phyloP scores from a whole-genome alignment of 1,140 invertebrate genomes.

The Lanistes nyassanus region DNA sequence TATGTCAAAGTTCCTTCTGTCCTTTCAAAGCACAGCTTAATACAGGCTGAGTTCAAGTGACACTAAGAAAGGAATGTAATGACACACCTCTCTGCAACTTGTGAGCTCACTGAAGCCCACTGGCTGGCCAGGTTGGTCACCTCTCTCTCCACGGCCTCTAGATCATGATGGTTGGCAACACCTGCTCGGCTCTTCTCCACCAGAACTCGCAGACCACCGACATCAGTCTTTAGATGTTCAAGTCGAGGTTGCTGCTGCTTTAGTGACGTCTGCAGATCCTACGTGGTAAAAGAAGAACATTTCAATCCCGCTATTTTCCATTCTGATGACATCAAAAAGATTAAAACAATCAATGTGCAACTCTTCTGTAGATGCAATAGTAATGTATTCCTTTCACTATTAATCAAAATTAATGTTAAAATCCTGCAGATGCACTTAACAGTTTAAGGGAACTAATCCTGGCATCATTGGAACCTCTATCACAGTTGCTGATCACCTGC shows the following conservation, averaged over 20 bases:
- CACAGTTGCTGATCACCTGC: too few relatives aligned
- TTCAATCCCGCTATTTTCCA: too few relatives aligned
- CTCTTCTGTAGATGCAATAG: too few relatives aligned
- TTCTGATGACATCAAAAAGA: too few relatives aligned
- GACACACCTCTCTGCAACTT: constrained; percentile 86
- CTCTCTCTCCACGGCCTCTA: constrained; percentile 93
- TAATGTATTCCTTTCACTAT: too few relatives aligned
- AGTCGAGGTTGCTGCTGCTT: constrained; percentile 73
- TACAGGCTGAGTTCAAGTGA: background rate
- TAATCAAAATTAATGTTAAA: background rate
- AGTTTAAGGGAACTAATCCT: too few relatives aligned
- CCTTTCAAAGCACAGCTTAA: background rate
- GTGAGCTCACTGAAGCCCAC: constrained; percentile 91
- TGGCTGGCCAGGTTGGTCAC: constrained; percentile 86
- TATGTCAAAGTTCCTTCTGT: too few relatives aligned
- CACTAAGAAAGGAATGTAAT: constrained; percentile 1
- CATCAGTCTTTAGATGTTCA: constrained; percentile 90
- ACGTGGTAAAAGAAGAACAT: constrained; percentile 19
- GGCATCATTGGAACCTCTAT: too few relatives aligned
- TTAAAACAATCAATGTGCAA: too few relatives aligned
- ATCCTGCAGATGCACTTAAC: too few relatives aligned
- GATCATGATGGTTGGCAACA: constrained; percentile 77
- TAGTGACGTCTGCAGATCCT: constrained; percentile 73
- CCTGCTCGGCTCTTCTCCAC: constrained; percentile 84
- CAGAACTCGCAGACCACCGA: constrained; percentile 84